Conservation (phyloP, 2,113 vertebrate genomes). For the Pycnonotus jocosus region DNA sequence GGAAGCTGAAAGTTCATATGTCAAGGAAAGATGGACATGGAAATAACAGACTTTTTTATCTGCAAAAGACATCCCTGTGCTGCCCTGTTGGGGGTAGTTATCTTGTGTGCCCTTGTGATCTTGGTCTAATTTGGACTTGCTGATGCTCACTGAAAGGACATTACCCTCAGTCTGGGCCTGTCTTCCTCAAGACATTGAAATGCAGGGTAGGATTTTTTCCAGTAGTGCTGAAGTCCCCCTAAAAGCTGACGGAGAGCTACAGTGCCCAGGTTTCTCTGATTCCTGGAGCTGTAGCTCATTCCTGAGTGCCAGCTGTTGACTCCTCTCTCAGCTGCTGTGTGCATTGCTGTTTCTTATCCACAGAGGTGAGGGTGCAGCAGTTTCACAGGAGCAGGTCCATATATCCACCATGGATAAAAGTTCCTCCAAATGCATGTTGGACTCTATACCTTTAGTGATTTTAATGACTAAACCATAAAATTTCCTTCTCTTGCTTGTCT, state of each 20-base stretch:
- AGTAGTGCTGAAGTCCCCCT: neutral
- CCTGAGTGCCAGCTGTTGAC: neutral
- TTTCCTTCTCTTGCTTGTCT: neutral
- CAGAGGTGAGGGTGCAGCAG: neutral
- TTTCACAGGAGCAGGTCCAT: neutral
- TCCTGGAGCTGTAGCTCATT: neutral
- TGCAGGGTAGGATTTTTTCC: neutral
- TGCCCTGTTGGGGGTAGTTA: neutral
- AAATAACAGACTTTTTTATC: neutral
- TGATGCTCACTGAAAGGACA: neutral
- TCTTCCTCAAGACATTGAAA: neutral
- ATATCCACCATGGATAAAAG: neutral
- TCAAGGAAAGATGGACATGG: conserved; percentile 12
- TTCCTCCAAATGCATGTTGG: neutral
- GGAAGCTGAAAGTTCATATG: conserved; percentile 28
- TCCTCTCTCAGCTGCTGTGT: neutral
- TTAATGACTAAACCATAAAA: neutral
- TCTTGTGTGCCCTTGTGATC: neutral
- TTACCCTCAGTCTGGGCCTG: neutral
- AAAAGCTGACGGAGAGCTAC: neutral
- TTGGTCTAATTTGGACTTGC: neutral
- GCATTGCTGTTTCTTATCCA: neutral
- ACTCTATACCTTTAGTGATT: neutral
- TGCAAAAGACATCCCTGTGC: neutral
- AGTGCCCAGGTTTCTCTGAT: neutral